Base-by-base conservation (phyloP, 2,797 vertebrate genomes). In the Danio tinwini region DNA sequence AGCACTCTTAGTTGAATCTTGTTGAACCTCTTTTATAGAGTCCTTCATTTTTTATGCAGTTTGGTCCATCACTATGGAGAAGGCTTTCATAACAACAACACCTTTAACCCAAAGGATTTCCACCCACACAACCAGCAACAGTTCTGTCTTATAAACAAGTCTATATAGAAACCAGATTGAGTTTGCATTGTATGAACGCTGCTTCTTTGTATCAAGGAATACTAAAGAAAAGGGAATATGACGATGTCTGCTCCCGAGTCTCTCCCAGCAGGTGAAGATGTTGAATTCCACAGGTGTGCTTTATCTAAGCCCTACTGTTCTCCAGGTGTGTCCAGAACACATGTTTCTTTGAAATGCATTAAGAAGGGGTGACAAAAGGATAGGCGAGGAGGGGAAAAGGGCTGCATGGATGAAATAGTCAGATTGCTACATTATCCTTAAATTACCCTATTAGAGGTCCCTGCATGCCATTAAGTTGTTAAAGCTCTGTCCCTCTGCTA, bases 291-390 rank as follows among this genome's bases (percentile, higher is more conserved):
- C 85, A 85, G 63, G 85, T 86, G 81, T 42, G 76, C 79, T 74
- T 47, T 81, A 78, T 83, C 76, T 81, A 80, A 61, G 74, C 81
- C 78, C 64, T 84, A 16, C 72, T 1, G 70, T 55, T 73, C 74
- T 40, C 76, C 88, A 89, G 87, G 84, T 87, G 86, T 85, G 87
- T 55, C 29, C 55, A 16, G 72, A 80, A 84, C 69, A 45, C 62
- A 78, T 56, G 72, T 65, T 53, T 59, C 74, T 81, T 74, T 82
- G 80, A 87, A 73, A 55, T 49, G 81, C 67, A 68, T 81, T 78
- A 75, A 70, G 2, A 16, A 17, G 52, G 78, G 80, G 82, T 75
- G 71, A 81, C 64, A 69, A 69, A 55, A 78, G 80, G 81, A 86
- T 81, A 75, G 65, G 76, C 55, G 7, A 62, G 49, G 40, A 12